Evolutionary conservation across 1,140 invertebrate species (phyloP).

Genomic region (Druon quercuslanigerum): DNA sequence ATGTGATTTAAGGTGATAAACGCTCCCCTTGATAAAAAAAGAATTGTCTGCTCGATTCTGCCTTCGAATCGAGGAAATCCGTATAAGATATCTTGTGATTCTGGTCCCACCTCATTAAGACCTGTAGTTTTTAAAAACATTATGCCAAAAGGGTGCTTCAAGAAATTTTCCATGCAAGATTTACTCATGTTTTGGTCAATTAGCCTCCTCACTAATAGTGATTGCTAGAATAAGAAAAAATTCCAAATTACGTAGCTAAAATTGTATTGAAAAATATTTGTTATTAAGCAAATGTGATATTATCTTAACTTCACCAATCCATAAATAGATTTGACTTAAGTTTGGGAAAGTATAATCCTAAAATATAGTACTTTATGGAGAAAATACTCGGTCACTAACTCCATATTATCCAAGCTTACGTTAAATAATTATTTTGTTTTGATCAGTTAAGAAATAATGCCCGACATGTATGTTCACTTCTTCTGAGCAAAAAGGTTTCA

Average conservation of each 20-base stretch:
- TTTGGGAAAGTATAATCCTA: too few species aligned
- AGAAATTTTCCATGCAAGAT: slow-evolving; percentile 75
- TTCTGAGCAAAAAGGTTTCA: too few species aligned
- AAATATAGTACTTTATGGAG: too few species aligned
- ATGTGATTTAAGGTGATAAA: slow-evolving; percentile 83
- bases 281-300: not conserved
- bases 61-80: slow-evolving; percentile 80
- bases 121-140: slow-evolving; percentile 80
- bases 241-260: not conserved
- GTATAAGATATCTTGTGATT: slow-evolving; percentile 81
- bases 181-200: slow-evolving; percentile 76
- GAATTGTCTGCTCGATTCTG: slow-evolving; percentile 73
- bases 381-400: too few species aligned
- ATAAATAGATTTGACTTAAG: too few species aligned
- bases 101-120: slow-evolving; percentile 78
- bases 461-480: too few species aligned
- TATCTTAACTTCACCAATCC: too few species aligned
- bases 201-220: slow-evolving; percentile 74
- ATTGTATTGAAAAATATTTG: slow-evolving; percentile 13
- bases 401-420: too few species aligned
- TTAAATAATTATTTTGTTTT: too few species aligned
- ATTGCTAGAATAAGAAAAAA: slow-evolving; percentile 66
- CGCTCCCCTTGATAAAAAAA: slow-evolving; percentile 80
- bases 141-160: slow-evolving; percentile 78
- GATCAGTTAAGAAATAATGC: too few species aligned